Evolutionary conservation across 1,140 invertebrate genomes (phyloP), one percentile per base, ranked within the genome.

Genomic region (Hypothenemus hampei): DNA sequence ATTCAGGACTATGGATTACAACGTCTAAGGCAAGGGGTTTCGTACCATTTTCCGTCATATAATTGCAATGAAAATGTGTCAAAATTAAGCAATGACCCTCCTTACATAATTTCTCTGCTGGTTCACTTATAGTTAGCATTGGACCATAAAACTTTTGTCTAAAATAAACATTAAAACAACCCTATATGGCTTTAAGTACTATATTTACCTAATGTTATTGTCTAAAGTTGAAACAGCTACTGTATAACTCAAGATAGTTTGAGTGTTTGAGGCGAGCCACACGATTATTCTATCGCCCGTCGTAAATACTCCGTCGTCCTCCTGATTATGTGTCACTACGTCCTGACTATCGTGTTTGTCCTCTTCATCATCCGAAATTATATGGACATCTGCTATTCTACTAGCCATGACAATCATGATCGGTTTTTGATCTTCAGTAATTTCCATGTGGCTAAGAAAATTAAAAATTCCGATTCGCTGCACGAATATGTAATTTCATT

Each of bases 61-160:
- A 45, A 20, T 37, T 49, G 16, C 61, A 47, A n/a, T 67, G 63
- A n/a, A 44, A 33, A 29, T 65, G 52, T 20, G 57, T 63, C 5
- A 68, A 26, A 7, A 66, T 60, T 24, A 66, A 44, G 22, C 65
- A 57, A 15, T 37, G 58, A 16, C 63, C 63, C 5, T 57, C 56
- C 43, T 53, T 26, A 35, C 52, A 61, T n/a, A 65, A 11, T 11
- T 63, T 56, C 7, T 44, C 36, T 5, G 57, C 35, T 41, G 45
- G 39, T 19, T 65, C 63, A 20, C 53, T 57, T 3, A 65, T 22
- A 15, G 53, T 58, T 18, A 61, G 8, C 8, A 63, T 33, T 5
- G 65, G 63, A 7, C 65, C 65, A 49, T 45, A 68, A 48, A 64
- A 65, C 46, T 66, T 66, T 31, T 62, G 50, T 36, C 60, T 58